Evolutionary conservation across 2,888 invertebrate genomes (phyloP).

Genomic region (Choristoneura rosaceana): DNA sequence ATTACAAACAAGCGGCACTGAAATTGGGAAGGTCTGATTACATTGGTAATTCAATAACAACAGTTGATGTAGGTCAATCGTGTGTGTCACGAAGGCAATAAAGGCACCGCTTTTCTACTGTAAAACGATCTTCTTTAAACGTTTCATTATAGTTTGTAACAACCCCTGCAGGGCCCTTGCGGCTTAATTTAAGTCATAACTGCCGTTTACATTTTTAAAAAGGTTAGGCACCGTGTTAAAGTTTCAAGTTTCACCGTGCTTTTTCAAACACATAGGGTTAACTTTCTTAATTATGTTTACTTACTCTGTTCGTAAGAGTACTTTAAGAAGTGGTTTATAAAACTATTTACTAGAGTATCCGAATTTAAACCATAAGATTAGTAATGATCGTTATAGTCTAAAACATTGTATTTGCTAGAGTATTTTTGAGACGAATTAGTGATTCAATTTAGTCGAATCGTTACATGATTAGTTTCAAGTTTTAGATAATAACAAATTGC

Average conservation of each 20-base stretch:
- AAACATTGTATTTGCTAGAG: too few species aligned
- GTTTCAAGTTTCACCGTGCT: neutral
- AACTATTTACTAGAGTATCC: too few species aligned
- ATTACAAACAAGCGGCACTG: constrained; percentile 30
- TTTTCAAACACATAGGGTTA: neutral
- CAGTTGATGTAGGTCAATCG: constrained; percentile 71
- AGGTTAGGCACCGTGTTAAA: constrained; percentile 12
- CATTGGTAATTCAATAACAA: constrained; percentile 60
- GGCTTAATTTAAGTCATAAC: constrained; percentile 16
- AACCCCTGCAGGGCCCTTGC: constrained; percentile 34
- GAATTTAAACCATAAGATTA: too few species aligned
- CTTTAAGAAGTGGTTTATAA: neutral
- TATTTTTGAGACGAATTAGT: too few species aligned
- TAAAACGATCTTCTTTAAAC: constrained; percentile 75
- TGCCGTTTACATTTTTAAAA: constrained; percentile 26
- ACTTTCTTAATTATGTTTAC: neutral
- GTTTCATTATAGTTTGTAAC: constrained; percentile 63
- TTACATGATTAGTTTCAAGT: too few species aligned
- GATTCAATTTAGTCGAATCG: too few species aligned
- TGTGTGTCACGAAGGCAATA: constrained; percentile 72
- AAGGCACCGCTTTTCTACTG: constrained; percentile 64
- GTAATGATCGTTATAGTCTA: too few species aligned
- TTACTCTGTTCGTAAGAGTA: neutral
- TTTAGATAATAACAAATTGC: too few species aligned
- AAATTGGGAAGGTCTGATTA: constrained; percentile 52